phyloP scores from a whole-genome alignment of 2,113 vertebrate species.

The Scalopus aquaticus region DNA sequence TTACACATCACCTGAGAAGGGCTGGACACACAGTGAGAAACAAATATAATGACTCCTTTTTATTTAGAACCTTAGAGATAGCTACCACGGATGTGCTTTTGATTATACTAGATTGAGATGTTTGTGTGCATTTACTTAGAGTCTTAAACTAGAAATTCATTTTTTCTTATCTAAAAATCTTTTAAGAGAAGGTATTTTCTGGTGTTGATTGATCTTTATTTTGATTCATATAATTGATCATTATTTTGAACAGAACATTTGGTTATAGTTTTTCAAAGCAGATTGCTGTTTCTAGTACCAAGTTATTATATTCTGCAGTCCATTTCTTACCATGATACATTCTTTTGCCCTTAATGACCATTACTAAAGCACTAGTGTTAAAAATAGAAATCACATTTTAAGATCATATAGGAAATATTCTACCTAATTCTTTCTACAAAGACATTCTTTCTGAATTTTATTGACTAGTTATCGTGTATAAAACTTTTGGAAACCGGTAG shows the following conservation, averaged over 20 bases:
- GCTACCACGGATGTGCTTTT: constrained; percentile 12
- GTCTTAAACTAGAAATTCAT: neutral
- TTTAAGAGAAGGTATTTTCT: constrained; percentile 53
- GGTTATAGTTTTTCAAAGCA: constrained; percentile 54
- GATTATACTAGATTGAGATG: constrained; percentile 33
- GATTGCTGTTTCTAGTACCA: constrained; percentile 21
- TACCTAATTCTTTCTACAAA: constrained; percentile 29
- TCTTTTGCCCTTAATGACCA: constrained; percentile 42
- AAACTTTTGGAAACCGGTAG: neutral
- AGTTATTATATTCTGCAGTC: neutral
- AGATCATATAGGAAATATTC: constrained; percentile 6
- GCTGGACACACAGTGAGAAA: neutral
- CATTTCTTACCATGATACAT: constrained; percentile 34
- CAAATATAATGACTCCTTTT: neutral
- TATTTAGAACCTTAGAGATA: neutral
- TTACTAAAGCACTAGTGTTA: constrained; percentile 30
- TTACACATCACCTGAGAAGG: constrained; percentile 12
- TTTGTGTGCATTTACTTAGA: constrained; percentile 36
- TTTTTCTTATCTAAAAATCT: constrained; percentile 50
- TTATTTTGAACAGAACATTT: constrained; percentile 58
- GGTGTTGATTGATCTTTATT: constrained; percentile 43
- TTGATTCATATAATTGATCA: neutral
- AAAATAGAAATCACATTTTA: neutral
- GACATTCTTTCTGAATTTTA: neutral
- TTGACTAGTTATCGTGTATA: neutral